These are phyloP conservation scores for Pristionchus exspectatus DNA, from an alignment of 2,888 invertebrate genomes.

Conservation along the genomic window DNA sequence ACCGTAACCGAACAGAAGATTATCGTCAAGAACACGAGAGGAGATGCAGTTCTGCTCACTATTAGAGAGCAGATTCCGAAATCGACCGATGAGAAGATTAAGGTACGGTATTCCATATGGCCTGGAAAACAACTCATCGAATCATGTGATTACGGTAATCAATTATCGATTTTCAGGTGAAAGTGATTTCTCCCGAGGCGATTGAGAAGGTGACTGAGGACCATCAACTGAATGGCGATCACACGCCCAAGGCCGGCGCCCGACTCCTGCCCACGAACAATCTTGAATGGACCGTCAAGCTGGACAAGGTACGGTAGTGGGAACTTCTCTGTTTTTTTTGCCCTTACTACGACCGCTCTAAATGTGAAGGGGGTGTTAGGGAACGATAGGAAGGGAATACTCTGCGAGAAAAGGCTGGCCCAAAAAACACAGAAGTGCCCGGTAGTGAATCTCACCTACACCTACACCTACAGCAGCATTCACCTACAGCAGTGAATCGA, in stretches of 20 bases:
- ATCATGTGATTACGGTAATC: not conserved
- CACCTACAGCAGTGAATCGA: not conserved
- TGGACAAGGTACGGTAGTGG: slow-evolving; percentile 53
- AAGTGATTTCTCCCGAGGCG: slow-evolving; percentile 57
- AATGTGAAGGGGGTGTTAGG: too few species aligned
- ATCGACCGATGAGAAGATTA: slow-evolving; percentile 73
- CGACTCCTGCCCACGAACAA: slow-evolving; percentile 59
- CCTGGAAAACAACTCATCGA: not conserved
- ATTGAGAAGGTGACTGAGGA: slow-evolving; percentile 49
- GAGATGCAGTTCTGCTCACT: slow-evolving; percentile 64
- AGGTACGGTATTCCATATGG: slow-evolving; percentile 48
- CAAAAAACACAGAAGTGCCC: too few species aligned
- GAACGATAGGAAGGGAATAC: too few species aligned
- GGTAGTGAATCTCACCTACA: too few species aligned
- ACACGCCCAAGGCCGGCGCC: slow-evolving; percentile 38
- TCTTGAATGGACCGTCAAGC: slow-evolving; percentile 68
- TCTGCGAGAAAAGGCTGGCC: too few species aligned
- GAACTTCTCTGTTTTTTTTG: not conserved
- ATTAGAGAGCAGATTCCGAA: slow-evolving; percentile 72
- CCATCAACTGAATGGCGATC: not conserved
- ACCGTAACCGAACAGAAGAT: slow-evolving; percentile 69
- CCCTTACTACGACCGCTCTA: too few species aligned
- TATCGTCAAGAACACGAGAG: slow-evolving; percentile 67
- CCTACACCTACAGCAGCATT: not conserved
- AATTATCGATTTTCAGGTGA: slow-evolving; percentile 54